Percentiles rank a stretch among this genome's conserved stretches.
These are phyloP conservation scores for Zaprionus capensis DNA, from an alignment of 1,140 invertebrate genomes.

Conservation along the genomic window DNA sequence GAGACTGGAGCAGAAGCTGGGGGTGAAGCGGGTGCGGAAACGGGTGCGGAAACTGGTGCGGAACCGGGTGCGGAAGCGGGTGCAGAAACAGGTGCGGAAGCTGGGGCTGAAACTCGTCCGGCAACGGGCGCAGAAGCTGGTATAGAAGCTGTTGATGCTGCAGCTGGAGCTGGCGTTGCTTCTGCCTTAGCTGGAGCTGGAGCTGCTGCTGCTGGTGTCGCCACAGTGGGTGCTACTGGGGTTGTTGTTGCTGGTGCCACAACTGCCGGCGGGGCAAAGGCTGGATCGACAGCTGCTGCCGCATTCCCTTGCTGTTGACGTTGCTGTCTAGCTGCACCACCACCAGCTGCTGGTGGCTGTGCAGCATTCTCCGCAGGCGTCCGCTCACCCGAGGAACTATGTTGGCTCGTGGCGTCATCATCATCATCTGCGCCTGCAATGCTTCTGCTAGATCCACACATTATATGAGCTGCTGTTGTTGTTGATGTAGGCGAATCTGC, in stretches of 20 bases:
- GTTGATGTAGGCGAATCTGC: conserved; percentile 10
- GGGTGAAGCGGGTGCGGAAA: too few species aligned
- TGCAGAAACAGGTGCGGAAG: too few species aligned
- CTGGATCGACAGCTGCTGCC: background rate
- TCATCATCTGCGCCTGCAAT: background rate
- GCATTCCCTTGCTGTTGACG: background rate
- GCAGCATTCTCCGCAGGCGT: background rate
- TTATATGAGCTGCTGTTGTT: background rate
- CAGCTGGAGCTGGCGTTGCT: too few species aligned
- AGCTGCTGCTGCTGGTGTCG: background rate
- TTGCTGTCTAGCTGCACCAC: background rate
- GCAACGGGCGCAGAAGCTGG: too few species aligned
- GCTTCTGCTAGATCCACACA: background rate
- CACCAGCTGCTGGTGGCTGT: background rate
- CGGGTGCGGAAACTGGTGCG: too few species aligned
- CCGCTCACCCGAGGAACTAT: background rate
- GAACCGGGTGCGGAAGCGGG: too few species aligned
- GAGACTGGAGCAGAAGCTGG: too few species aligned
- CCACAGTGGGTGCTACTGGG: background rate
- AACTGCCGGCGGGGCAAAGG: background rate
- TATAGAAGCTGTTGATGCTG: too few species aligned
- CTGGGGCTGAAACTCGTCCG: too few species aligned
- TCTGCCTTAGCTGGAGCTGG: too few species aligned
- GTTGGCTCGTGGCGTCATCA: background rate
- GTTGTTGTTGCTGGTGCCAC: background rate